Evolutionary conservation across 2,888 invertebrate species (phyloP).

Genomic region (Agelastica alni): DNA sequence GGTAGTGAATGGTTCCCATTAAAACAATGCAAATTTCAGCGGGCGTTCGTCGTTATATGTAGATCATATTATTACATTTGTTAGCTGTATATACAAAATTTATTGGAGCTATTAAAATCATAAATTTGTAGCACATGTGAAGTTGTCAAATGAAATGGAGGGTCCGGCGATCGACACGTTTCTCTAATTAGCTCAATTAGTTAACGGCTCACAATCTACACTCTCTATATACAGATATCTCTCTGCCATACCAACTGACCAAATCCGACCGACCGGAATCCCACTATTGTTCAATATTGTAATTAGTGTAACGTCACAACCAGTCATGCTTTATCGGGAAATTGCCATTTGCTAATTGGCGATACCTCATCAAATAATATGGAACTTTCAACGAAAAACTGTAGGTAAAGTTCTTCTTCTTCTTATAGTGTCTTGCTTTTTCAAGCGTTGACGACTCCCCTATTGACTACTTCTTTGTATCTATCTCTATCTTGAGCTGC

Average conservation of each 20-base stretch:
- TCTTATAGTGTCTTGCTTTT: no score
- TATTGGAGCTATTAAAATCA: conserved; percentile 56
- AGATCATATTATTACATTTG: conserved; percentile 47
- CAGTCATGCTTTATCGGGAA: no score
- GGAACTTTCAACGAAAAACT: no score
- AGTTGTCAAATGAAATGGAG: conserved; percentile 54
- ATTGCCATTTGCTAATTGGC: no score
- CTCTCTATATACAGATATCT: conserved; percentile 20
- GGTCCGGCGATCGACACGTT: conserved; percentile 53
- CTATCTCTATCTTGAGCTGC: no score
- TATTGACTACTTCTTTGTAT: no score
- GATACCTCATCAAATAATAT: no score
- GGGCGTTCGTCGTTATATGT: neutral
- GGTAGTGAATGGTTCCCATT: neutral
- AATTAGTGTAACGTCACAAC: no score
- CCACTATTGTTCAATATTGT: neutral
- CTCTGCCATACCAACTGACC: conserved; percentile 4
- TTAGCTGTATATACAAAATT: conserved; percentile 56
- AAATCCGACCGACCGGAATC: neutral
- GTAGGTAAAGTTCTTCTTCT: no score
- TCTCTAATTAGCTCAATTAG: conserved; percentile 57
- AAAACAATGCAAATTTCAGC: conserved; percentile 6
- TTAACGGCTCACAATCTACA: conserved; percentile 49
- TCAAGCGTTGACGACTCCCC: no score
- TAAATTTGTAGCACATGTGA: conserved; percentile 56